Base-by-base conservation (phyloP, 1,140 invertebrate species). In the Lucilia cuprina region DNA sequence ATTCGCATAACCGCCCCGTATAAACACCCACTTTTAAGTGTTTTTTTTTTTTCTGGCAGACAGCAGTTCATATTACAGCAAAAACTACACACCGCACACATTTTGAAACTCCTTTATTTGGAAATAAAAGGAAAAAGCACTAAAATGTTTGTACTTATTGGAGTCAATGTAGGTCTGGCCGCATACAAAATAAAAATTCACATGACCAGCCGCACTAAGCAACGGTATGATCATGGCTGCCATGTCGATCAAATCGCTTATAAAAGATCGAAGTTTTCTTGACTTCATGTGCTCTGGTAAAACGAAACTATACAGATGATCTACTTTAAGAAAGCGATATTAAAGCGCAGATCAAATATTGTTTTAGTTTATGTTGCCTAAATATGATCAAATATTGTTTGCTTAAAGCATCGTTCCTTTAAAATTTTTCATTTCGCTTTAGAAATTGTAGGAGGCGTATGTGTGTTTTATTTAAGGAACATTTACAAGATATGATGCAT, bases 1-100 rank as follows among this genome's bases (percentile, higher is more conserved):
- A 70, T 70, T 70, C 65, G 65, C 65, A 70, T 70, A 70, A 70
- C 65, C 65, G 65, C 65, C 65, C 65, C 65, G 65, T 25, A 70
- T 70, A 21, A 70, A 70, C 65, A 70, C 65, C 65, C 65, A 70
- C 19, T 70, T 70, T 70, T 70, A 17, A 17, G 50, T 70, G n/a
- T 60, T 60, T 60, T 41, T 41, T 41, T 41, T 41, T 41, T 41
- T 10, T 8, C n/a, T 70, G 65, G 12, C 3, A 3, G 3, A 30
- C 25, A 2, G 25, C 25, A 30, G 3, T 30, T 5, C 17, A 10
- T 70, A 70, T 70, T 70, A 70, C 65, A 30, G 25, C 25, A 30
- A 30, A 30, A 30, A 30, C 25, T 30, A 70, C n/a, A 70, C 21
- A 70, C 65, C 65, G 21, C 65, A 70, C 65, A 70, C 65, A 70